Base-by-base conservation (phyloP, 2,113 vertebrate species). In the Phrynocephalus versicolor region DNA sequence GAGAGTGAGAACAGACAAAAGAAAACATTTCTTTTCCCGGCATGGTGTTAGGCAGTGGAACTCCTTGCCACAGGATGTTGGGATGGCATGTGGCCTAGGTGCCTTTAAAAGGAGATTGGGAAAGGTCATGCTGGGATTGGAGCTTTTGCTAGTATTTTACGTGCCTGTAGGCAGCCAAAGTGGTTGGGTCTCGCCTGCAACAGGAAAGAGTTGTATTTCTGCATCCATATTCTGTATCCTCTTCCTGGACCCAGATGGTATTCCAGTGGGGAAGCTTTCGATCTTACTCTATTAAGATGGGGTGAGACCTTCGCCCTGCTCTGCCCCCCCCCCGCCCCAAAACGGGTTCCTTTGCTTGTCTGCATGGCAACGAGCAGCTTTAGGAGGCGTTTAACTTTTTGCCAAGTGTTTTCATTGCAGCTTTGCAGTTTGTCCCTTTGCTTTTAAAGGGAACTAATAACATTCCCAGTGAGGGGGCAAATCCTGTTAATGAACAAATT, bases 401-500 rank as follows among this genome's bases (percentile, higher is more conserved):
- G 95, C 95, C 93, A 95, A 94, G 69, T 90, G 91, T 95, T 96
- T 96, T 96, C 94, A 96, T 93, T 94, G 93, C 81, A 78, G 92
- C 92, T 92, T 92, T 90, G 95, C 94, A 88, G 78, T 96, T 95
- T 96, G 95, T 95, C 95, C 96, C 91, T 94, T 94, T 79, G 87
- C 91, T 79, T 95, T 96, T 95, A 95, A n/a, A 93, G 85, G 88
- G 85, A 96, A 96, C 95, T 96, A 97, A 97, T 97, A 97, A 97
- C 96, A 95, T 96, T 96, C 96, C 45, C 97, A 96, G 97, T 95
- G 91, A 95, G 97, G 96, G 58, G 96, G 96, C 96, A 97, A 97
- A 97, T 97, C 97, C 96, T 96, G 97, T 96, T 97, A 97, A 97
- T 97, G 96, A 97, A 97, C 97, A 97, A 97, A 96, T 97, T 67